These are phyloP conservation scores for Apostichopus japonicus DNA, from an alignment of 35 echinoderm and acorn worm genomes.

Conservation along the genomic window DNA sequence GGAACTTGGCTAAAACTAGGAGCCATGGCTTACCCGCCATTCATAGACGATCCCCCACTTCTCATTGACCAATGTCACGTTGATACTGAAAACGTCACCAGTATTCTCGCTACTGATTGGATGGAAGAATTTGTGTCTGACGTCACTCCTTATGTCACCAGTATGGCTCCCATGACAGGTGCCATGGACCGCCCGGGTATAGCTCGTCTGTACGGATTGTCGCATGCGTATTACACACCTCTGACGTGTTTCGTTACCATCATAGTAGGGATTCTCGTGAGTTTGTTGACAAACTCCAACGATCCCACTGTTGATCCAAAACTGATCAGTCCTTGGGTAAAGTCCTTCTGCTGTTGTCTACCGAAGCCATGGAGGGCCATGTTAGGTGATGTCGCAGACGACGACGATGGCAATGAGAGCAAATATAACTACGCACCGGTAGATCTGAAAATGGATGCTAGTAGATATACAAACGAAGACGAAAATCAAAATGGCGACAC, in stretches of 20 bases:
- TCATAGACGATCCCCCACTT: constrained; percentile 37
- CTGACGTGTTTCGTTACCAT: constrained; percentile 22
- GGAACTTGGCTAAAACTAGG: constrained; percentile 31
- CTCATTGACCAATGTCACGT: neutral
- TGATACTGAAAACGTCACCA: neutral
- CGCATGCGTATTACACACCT: constrained; percentile 25
- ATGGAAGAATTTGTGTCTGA: neutral
- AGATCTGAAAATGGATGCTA: neutral
- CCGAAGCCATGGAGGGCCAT: neutral
- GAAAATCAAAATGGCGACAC: neutral
- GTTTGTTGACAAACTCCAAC: neutral
- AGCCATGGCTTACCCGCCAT: constrained; percentile 16
- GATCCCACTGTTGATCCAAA: neutral
- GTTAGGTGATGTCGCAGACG: neutral
- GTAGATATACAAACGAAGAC: neutral
- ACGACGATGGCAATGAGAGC: neutral
- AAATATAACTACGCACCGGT: neutral
- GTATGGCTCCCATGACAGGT: too few relatives aligned
- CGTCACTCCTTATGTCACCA: too few relatives aligned
- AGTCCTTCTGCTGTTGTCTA: constrained; percentile 25
- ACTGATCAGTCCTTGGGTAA: neutral
- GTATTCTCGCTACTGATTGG: neutral
- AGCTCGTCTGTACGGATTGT: constrained; percentile 5
- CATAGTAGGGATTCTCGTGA: constrained; percentile 4
- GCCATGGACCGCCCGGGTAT: too few relatives aligned